These are phyloP conservation scores for Scolanthus callimorphus DNA, from an alignment of 92 coral and sea anemone species.

Conservation along the genomic window DNA sequence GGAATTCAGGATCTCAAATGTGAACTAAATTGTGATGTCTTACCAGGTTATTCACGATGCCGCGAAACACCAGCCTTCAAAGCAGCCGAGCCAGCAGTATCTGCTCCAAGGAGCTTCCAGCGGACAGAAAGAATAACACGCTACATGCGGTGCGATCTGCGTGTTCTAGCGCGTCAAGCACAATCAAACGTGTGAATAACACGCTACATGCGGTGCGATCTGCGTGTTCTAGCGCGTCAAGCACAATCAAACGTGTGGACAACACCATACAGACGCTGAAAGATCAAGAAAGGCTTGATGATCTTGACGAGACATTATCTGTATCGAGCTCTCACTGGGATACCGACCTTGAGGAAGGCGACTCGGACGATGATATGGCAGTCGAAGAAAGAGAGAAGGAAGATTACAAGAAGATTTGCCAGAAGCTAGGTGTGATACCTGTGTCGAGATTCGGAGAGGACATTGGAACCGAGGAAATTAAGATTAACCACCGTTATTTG, in stretches of 20 bases:
- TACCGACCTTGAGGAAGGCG: slow-evolving; percentile 66
- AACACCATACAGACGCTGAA: slow-evolving; percentile 39
- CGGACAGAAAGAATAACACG: not conserved
- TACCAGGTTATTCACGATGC: not conserved
- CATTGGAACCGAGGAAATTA: slow-evolving; percentile 75
- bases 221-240: slow-evolving; percentile 70
- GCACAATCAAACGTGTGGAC: slow-evolving; percentile 54
- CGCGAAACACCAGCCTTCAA: slow-evolving; percentile 5
- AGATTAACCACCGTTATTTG: slow-evolving; percentile 75
- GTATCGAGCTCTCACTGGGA: slow-evolving; percentile 81
- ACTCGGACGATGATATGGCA: not conserved
- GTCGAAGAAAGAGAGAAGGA: slow-evolving; percentile 17
- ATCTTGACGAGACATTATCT: slow-evolving; percentile 66
- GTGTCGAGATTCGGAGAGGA: slow-evolving; percentile 74
- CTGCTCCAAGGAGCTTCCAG: not conserved
- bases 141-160: slow-evolving; percentile 33
- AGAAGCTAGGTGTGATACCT: slow-evolving; percentile 63
- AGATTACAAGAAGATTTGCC: slow-evolving; percentile 56
- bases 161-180: slow-evolving; percentile 71
- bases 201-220: slow-evolving; percentile 37
- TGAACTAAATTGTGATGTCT: too few relatives aligned
- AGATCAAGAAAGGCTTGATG: slow-evolving; percentile 12
- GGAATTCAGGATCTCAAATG: too few relatives aligned
- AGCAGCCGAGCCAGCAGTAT: not conserved
- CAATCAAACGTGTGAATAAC: slow-evolving; percentile 50